Base-by-base conservation (phyloP, 2,113 vertebrate genomes). In the Gallinago jamesoni region DNA sequence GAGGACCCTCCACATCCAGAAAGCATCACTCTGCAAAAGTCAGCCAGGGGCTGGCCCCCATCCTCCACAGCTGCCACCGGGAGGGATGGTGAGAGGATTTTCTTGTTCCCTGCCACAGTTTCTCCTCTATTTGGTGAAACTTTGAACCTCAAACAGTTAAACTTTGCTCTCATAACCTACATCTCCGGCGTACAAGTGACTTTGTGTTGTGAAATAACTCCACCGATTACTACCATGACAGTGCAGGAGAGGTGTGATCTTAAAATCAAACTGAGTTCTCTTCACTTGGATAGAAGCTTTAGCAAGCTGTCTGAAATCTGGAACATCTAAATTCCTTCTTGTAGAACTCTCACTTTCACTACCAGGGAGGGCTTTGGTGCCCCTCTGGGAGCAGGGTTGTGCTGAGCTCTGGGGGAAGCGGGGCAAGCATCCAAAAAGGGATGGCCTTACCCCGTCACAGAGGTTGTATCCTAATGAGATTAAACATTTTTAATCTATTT, bases 121-220 rank as follows among this genome's bases (percentile, higher is more conserved):
- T 59, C 56, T 74, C 52, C 75, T 45, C 24, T 45, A 1, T 57
- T 85, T 87, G 2, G 3, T 14, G 43, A 67, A 57, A 37, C 31
- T 47, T 78, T 12, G n/a, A 82, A 63, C 52, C 15, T 78, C 57
- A 31, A 35, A 18, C 17, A 6, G 56, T 14, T 43, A 67, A 62
- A 37, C 31, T 41, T 78, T 10, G 31, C 27, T 18, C 17, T 10
- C 53, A 37, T 41, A 56, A 62, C 56, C 41, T 41, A 13, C 37
- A 14, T 33, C 47, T 70, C 52, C 8, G 35, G 10, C 2, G 10
- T 48, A 30, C 21, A 6, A 12, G 4, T 11, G 6, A 13, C 0
- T 64, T 41, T 1, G 24, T 14, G 57, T 59, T 41, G 67, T 33
- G 43, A 37, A 48, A 50, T 27, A 45, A 50, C 55, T 37, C 3